Evolutionary conservation across 2,888 invertebrate genomes (phyloP).

Genomic region (Drosophila mimetica): DNA sequence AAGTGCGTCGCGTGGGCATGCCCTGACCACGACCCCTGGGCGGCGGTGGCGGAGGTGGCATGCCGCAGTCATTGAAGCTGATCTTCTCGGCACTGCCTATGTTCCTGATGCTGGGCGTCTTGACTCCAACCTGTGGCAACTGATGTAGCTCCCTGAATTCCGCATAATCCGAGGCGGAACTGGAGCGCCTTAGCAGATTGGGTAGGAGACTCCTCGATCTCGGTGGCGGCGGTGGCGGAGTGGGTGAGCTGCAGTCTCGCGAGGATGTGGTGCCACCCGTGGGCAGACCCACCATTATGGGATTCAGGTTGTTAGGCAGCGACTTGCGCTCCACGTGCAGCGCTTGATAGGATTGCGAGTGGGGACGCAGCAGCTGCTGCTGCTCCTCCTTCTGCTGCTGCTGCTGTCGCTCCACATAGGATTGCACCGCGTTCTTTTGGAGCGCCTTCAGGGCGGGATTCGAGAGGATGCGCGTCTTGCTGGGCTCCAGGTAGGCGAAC

Average conservation of each 20-base stretch:
- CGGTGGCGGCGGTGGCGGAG: slow-evolving; percentile 84
- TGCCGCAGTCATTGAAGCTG: slow-evolving; percentile 84
- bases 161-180: slow-evolving; percentile 89
- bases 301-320: slow-evolving; percentile 80
- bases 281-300: slow-evolving; percentile 53
- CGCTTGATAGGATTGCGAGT: slow-evolving; percentile 77
- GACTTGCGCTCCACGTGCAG: slow-evolving; percentile 79
- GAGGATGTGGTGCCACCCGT: slow-evolving; percentile 10
- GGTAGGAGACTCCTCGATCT: slow-evolving; percentile 82
- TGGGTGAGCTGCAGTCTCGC: slow-evolving; percentile 77
- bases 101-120: slow-evolving; percentile 78
- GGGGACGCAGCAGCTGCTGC: slow-evolving; percentile 77
- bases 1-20: slow-evolving; percentile 85
- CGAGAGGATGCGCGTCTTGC: slow-evolving; percentile 89
- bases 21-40: slow-evolving; percentile 74
- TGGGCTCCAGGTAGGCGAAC: slow-evolving; percentile 90
- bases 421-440: slow-evolving; percentile 92
- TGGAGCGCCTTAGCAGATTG: slow-evolving; percentile 85
- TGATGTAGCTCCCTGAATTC: slow-evolving; percentile 83
- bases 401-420: slow-evolving; percentile 91
- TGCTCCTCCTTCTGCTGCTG: slow-evolving; percentile 85
- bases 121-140: slow-evolving; percentile 62
- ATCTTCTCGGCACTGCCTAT: slow-evolving; percentile 82
- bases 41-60: slow-evolving; percentile 85
- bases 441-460: slow-evolving; percentile 91